Evolutionary conservation across 1,140 invertebrate species (phyloP).

Genomic region (Chironomus striatipennis): DNA sequence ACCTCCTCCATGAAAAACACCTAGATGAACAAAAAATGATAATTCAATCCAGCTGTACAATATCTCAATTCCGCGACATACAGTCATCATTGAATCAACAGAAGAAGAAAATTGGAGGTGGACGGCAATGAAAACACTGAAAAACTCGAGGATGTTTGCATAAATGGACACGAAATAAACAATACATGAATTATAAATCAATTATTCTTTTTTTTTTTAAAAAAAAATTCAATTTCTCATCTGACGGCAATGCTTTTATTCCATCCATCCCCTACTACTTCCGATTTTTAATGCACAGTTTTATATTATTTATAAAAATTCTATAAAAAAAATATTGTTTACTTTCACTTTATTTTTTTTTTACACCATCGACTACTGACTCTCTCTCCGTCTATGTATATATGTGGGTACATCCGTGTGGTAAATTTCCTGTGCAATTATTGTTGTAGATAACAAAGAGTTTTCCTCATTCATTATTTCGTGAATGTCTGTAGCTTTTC

Average conservation of each 20-base stretch:
- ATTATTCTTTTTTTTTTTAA: constrained; percentile 11
- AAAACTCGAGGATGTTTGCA: not conserved
- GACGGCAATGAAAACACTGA: not conserved
- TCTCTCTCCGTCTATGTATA: too few species aligned
- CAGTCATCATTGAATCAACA: not conserved
- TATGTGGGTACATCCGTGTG: too few species aligned
- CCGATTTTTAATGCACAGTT: constrained; percentile 7
- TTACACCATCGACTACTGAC: not conserved
- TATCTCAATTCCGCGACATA: too few species aligned
- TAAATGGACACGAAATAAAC: constrained; percentile 5
- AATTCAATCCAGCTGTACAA: too few species aligned
- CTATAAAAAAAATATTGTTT: not conserved
- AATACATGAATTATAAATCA: constrained; percentile 23
- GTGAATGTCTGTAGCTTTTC: too few species aligned
- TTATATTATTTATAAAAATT: not conserved
- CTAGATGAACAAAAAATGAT: too few species aligned
- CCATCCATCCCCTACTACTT: not conserved
- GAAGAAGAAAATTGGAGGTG: not conserved
- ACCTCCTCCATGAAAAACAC: too few species aligned
- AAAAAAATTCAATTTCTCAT: not conserved
- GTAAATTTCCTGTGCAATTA: too few species aligned
- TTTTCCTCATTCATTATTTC: too few species aligned
- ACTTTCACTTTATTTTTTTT: constrained; percentile 2
- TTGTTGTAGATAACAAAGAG: too few species aligned
- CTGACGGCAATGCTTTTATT: not conserved